phyloP scores from a whole-genome alignment of 2,888 invertebrate genomes.

The Lasioglossum villosulum region DNA sequence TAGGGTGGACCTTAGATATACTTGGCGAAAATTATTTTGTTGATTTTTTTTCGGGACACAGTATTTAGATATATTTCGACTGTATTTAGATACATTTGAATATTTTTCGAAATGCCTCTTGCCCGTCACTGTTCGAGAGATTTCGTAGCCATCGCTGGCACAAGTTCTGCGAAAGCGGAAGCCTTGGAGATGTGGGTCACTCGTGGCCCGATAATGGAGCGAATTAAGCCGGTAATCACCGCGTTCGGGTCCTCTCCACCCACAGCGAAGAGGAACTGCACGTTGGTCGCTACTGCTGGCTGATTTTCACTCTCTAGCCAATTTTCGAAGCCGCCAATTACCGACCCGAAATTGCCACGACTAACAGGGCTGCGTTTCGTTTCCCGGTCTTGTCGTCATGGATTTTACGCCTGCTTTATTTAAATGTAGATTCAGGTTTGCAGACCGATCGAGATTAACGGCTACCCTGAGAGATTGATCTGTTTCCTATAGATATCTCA shows the following conservation, averaged over 20 bases:
- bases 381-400: neutral
- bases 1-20: no score
- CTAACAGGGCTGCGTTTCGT: slow-evolving; percentile 50
- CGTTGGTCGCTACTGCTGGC: slow-evolving; percentile 48
- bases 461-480: neutral
- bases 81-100: no score
- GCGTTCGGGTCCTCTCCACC: slow-evolving; percentile 54
- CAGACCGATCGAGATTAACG: neutral
- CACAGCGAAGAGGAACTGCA: slow-evolving; percentile 42
- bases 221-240: slow-evolving; percentile 67
- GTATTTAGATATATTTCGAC: no score
- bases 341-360: slow-evolving; percentile 28
- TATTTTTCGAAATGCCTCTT: no score
- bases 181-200: slow-evolving; percentile 66
- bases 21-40: no score
- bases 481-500: neutral
- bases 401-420: neutral
- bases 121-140: slow-evolving; percentile 8
- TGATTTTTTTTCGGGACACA: no score
- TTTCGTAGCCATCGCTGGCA: slow-evolving; percentile 39
- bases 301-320: slow-evolving; percentile 67
- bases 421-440: neutral
- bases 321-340: slow-evolving; percentile 64
- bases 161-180: slow-evolving; percentile 58
- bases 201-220: slow-evolving; percentile 60